Evolutionary conservation across 1,140 invertebrate species (phyloP).

Genomic region (Brachionus sp.): DNA sequence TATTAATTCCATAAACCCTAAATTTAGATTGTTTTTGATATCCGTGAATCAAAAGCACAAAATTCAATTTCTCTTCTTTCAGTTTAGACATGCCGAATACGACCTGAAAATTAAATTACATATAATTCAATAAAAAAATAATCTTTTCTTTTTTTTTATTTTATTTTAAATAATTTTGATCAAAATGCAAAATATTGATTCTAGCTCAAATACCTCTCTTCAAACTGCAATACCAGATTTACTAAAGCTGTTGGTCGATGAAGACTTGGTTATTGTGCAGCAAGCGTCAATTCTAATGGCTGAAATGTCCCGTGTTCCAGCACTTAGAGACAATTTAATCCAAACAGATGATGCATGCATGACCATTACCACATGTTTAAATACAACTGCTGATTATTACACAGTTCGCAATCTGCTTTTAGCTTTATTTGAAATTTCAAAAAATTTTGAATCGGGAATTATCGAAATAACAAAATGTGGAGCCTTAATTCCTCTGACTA

Average conservation of each 20-base stretch:
- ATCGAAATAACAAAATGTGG: not conserved
- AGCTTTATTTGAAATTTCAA: slow-evolving; percentile 1
- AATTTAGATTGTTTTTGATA: not conserved
- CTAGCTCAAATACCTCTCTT: not conserved
- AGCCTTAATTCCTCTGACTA: not conserved
- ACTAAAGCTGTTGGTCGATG: not conserved
- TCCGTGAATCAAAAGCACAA: not conserved
- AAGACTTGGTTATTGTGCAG: slow-evolving; percentile 9
- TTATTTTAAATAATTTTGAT: not conserved
- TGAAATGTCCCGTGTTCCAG: not conserved
- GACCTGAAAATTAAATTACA: not conserved
- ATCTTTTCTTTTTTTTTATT: not conserved
- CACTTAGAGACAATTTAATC: not conserved
- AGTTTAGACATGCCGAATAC: not conserved
- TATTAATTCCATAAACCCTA: not conserved
- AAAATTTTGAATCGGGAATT: not conserved
- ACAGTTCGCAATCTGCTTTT: not conserved
- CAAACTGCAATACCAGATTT: slow-evolving; percentile 9
- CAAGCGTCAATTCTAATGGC: not conserved
- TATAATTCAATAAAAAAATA: not conserved
- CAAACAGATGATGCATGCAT: not conserved
- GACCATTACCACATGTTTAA: not conserved
- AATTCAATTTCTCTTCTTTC: not conserved
- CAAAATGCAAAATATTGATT: not conserved
- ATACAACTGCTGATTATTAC: not conserved